These are phyloP conservation scores for Nomada lathburiana DNA, from an alignment of 2,888 invertebrate species.

Conservation along the genomic window DNA sequence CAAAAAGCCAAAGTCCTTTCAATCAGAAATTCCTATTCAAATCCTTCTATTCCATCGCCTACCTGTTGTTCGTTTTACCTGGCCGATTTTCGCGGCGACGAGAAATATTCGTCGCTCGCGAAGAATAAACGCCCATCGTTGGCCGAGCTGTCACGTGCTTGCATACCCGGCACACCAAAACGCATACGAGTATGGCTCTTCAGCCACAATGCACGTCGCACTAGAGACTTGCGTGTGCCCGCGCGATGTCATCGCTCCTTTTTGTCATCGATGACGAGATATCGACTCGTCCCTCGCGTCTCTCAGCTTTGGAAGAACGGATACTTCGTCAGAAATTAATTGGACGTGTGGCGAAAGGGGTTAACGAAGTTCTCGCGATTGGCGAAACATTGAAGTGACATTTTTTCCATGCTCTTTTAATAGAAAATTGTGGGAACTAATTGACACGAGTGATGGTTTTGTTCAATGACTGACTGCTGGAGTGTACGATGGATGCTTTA, in stretches of 20 bases:
- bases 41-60: slow-evolving; percentile 9
- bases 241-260: slow-evolving; percentile 73
- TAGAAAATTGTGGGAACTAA: too few relatives aligned
- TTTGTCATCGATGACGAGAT: slow-evolving; percentile 45
- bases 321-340: slow-evolving; percentile 21
- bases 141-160: slow-evolving; percentile 42
- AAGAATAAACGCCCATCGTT: slow-evolving; percentile 50
- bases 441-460: not conserved
- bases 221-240: slow-evolving; percentile 77
- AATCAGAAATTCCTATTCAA: not conserved
- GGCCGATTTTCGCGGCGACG: slow-evolving; percentile 39
- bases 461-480: too few relatives aligned
- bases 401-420: not conserved
- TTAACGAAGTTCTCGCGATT: not conserved
- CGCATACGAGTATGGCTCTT: slow-evolving; percentile 37
- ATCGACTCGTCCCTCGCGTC: slow-evolving; percentile 21
- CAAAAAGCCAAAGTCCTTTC: not conserved
- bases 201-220: slow-evolving; percentile 58
- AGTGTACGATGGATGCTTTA: not conserved
- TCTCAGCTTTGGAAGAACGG: slow-evolving; percentile 8
- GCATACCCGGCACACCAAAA: slow-evolving; percentile 55
- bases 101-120: slow-evolving; percentile 43
- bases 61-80: not conserved
- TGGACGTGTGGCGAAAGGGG: not conserved
- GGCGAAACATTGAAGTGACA: not conserved